Evolutionary conservation across 2,888 invertebrate genomes (phyloP).

Genomic region (Lithophane leautieri): DNA sequence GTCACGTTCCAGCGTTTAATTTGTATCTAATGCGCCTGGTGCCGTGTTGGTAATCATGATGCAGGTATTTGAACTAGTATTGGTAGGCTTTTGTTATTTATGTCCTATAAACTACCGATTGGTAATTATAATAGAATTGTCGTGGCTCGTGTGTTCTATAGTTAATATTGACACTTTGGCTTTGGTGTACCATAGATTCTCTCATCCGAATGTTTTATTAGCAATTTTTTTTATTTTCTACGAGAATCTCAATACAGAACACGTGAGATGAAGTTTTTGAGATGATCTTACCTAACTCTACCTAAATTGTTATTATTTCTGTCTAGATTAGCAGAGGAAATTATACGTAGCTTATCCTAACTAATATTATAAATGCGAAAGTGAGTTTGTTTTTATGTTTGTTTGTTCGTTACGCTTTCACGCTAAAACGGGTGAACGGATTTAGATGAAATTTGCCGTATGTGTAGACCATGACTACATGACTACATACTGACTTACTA

Average conservation of each 20-base stretch:
- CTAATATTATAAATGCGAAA: too few relatives aligned
- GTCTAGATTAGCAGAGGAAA: not conserved
- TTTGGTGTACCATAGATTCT: not conserved
- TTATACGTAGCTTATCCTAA: not conserved
- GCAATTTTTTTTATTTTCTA: not conserved
- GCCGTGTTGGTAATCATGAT: conserved; percentile 22
- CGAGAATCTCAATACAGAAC: not conserved
- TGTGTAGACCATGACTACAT: too few relatives aligned
- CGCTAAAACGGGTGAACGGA: too few relatives aligned
- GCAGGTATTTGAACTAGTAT: conserved; percentile 35
- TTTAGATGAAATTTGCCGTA: too few relatives aligned
- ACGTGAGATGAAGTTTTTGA: not conserved
- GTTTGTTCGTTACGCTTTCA: too few relatives aligned
- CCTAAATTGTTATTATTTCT: not conserved
- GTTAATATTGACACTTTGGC: not conserved
- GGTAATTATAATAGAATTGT: not conserved
- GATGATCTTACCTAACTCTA: not conserved
- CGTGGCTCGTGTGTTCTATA: not conserved
- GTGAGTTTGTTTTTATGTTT: too few relatives aligned
- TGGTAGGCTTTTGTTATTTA: not conserved
- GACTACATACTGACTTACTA: too few relatives aligned
- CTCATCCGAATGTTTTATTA: not conserved
- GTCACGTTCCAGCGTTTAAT: conserved; percentile 46
- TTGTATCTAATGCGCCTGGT: conserved; percentile 46
- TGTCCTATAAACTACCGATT: not conserved